Evolutionary conservation across 2,113 vertebrate species (phyloP).

Genomic region (human (Homo sapiens)): GRCh38 chr5:10773501-10774000

Average conservation of each 20-base stretch:
- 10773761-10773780: background rate
- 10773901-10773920: background rate
- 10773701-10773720: background rate
- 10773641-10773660: background rate
- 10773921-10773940: background rate
- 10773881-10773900: background rate
- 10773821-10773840: background rate
- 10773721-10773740: background rate
- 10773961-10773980: background rate
- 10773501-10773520: background rate
- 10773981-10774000: background rate
- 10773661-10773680: background rate
- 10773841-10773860: background rate
- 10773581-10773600: background rate
- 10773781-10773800: background rate
- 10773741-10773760: background rate
- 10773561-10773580: background rate
- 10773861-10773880: background rate
- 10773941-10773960: background rate
- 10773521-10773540: accelerated
- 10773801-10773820: background rate
- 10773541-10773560: too few relatives aligned
- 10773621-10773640: background rate
- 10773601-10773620: background rate
- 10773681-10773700: background rate